Base-by-base conservation (phyloP, 1,140 invertebrate genomes). In the Polypedilum vanderplanki region DNA sequence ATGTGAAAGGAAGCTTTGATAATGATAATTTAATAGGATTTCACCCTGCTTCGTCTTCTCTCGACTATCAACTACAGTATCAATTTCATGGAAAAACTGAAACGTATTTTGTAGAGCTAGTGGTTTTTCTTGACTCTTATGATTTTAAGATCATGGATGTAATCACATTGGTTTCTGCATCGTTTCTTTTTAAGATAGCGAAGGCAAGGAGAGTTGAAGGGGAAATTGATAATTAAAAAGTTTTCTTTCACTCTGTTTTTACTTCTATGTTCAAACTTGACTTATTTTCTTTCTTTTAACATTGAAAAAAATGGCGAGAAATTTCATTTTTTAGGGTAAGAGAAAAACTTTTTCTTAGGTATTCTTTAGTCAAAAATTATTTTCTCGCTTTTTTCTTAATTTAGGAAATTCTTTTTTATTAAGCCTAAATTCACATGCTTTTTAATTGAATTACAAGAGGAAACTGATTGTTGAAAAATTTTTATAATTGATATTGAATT, bases 21-120 rank as follows among this genome's bases (percentile, higher is more conserved):
- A 57, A 57, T 57, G 46, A 57, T 57, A 57, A 57, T 57, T 57
- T 57, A 57, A 57, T 57, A 57, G 46, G 46, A 57, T 57, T 57
- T 57, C 46, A 12, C n/a, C 5, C 24, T n/a, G 46, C 46, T n/a
- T 57, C n/a, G 2, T 15, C 15, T 46, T 46, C n/a, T 57, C n/a
- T 57, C 46, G 8, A 57, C 46, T n/a, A 57, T 57, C n/a, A n/a
- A 12, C 9, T n/a, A n/a, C 41, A 12, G 46, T 57, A 57, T 57
- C 46, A 15, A 15, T 57, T 57, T 57, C 46, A 57, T 57, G 12
- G 12, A 15, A 15, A 15, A 46, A 46, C 41, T n/a, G 12, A 57
- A 12, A 57, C 46, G n/a, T 4, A 57, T 12, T 57, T 57, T 12
- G 9, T 57, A 12, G n/a, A n/a, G 46, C n/a, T n/a, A n/a, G 46